Base-by-base conservation (phyloP, 1,140 invertebrate species). In the Neotoxoptera formosana region DNA sequence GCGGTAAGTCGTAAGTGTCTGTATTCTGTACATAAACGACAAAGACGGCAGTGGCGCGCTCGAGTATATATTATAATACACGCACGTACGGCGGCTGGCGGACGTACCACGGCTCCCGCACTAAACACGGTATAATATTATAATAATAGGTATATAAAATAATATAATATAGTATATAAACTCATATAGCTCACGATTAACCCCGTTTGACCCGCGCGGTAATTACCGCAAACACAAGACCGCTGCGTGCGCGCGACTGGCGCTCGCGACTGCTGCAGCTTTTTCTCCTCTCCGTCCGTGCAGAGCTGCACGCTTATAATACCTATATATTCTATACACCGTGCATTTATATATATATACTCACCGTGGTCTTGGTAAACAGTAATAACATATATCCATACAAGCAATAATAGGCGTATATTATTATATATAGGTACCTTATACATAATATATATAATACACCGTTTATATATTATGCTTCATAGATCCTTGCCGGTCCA, bases 111-210 rank as follows among this genome's bases (percentile, higher is more conserved):
- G 45, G 84, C 41, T 86, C 84, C 84, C 45, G 84, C 41, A n/a
- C 84, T n/a, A 86, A 86, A 86, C 84, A 8, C 20, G 45, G 45
- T 51, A 51, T 51, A 34, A 88, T 30, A 48, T 34, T 48, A 48
- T 87, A n/a, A 87, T 87, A 86, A 36, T 23, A 45, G 84, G 30
- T 47, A 41, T 45, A 41, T 86, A 45, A 41, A 47, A 36, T 23
- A 86, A 86, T 45, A 84, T 25, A 41, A 45, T 87, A 87, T 45
- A 48, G 17, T 17, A 47, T 51, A 88, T 34, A 51, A 41, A 53
- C 48, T 51, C 87, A n/a, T 51, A 88, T 53, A 7, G 87, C 60
- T 91, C 90, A 91, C 90, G 90, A 91, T 91, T 91, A 91, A 91
- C 90, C 90, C 60, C 41, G 90, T 91, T 91, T 91, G 90, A 91